Base-by-base conservation (phyloP, 2,888 invertebrate genomes). In the Melanargia galathea region DNA sequence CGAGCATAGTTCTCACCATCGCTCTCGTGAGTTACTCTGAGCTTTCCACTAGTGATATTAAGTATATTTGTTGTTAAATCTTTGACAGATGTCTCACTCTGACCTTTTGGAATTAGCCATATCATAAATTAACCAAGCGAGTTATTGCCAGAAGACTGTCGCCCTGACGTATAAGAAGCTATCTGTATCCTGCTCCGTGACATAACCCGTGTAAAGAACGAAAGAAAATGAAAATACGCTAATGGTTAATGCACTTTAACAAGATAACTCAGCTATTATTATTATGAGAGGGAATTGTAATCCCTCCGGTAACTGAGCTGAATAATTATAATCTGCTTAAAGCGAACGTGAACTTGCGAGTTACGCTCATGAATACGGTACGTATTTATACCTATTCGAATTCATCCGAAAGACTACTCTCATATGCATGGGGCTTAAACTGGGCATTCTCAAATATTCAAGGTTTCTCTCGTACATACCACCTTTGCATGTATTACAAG, bases 401-500 rank as follows among this genome's bases (percentile, higher is more conserved):
- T 49, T 51, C 30, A n/a, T 30, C 16, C 30, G 51, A 30, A 51
- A 18, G 18, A 30, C 30, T 51, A 11, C 30, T 51, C 18, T 18
- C 8, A 30, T 33, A 51, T 51, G 51, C 51, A 51, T 51, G 51
- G 16, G 51, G 30, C n/a, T 26, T 49, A n/a, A 38, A 24, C 46
- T 7, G 24, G 16, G 0, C 24, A 4, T 48, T 13, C 26, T 48
- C 26, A 48, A 24, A n/a, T 26, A 48, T 26, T 24, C 2, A 26
- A 24, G 24, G 48, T 24, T 24, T 48, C 26, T 48, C 26, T n/a
- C 6, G n/a, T 16, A 40, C 40, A 16, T 40, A 16, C 16, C n/a
- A n/a, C 4, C 13, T 11, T 3, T 30, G 30, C n/a, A n/a, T n/a
- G n/a, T n/a, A n/a, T n/a, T n/a, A n/a, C n/a, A n/a, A 30, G 30